These are phyloP conservation scores for Lutraria rhynchaena DNA, from an alignment of 1,140 invertebrate species.

Conservation along the genomic window DNA sequence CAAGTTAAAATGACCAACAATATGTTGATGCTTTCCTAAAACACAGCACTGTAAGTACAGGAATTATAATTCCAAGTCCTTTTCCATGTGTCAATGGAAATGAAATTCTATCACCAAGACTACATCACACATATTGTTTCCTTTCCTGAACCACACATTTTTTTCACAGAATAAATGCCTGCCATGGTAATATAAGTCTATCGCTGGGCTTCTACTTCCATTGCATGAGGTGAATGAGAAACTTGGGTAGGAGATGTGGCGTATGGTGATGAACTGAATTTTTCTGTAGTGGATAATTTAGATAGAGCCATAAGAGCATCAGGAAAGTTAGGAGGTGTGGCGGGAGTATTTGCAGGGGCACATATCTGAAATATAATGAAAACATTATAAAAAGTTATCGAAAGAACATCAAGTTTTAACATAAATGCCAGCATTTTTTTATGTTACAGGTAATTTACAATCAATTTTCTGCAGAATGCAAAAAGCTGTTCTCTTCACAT, in stretches of 20 bases:
- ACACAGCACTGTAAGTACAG: not conserved
- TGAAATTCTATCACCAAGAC: too few relatives aligned
- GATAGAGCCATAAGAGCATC: constrained; percentile 78
- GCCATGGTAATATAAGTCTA: constrained; percentile 48
- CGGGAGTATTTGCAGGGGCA: constrained; percentile 80
- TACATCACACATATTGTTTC: not conserved
- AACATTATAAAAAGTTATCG: constrained; percentile 29
- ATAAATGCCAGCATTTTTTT: too few relatives aligned
- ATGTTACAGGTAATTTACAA: not conserved
- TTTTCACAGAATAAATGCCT: constrained; percentile 51
- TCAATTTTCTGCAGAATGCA: not conserved
- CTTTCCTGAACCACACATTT: not conserved
- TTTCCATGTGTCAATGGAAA: not conserved
- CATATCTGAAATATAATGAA: constrained; percentile 74
- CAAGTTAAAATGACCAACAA: not conserved
- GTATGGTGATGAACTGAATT: constrained; percentile 74
- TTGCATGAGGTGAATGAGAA: constrained; percentile 76
- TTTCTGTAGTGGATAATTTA: constrained; percentile 78
- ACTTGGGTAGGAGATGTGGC: constrained; percentile 73
- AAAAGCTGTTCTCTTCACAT: not conserved
- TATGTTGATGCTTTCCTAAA: not conserved
- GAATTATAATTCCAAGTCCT: not conserved
- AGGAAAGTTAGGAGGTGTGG: constrained; percentile 80
- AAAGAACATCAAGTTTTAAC: not conserved
- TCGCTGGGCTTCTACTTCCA: constrained; percentile 77